Evolutionary conservation across 1,140 invertebrate species (phyloP), one percentile per base, ranked within the genome.

Genomic region (Lordiphosa collinella): DNA sequence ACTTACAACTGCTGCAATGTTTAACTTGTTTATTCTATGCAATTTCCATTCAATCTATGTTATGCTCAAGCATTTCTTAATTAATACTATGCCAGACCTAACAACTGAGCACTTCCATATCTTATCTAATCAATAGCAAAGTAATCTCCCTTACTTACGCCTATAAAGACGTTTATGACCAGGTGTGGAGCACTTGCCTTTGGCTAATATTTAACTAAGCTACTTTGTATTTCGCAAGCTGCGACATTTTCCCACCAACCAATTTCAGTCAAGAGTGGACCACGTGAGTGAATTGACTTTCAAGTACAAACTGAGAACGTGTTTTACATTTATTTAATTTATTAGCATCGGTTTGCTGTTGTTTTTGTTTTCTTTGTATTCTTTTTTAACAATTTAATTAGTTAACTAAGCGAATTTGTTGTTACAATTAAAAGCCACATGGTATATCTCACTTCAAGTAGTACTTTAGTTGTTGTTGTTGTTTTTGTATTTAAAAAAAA

Each of bases 361-460:
- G 52, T 31, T 31, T 68, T 76, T 52, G 43, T 52, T 65, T 49
- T 75, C 14, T 48, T 50, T 44, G 46, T 62, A 31, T 62, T 37
- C 51, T 51, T 52, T 57, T 18, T 29, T 46, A 16, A 29, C 25
- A 29, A 29, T 52, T 41, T 50, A 37, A 40, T 52, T 56, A 51
- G 53, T 76, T 66, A 61, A 60, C 76, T 55, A 82, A 66, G 70
- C 76, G 69, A 82, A 58, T 38, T 35, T 12, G 29, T 32, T 48
- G 25, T 80, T 75, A 75, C 61, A 55, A 34, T 80, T 75, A 58
- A 79, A 79, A 82, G 75, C 76, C 76, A 80, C 65, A 7, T 78
- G 25, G 63, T 50, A 50, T 68, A 52, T 79, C 62, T 79, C 54
- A 74, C 61, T 53, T 60, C 13, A 47, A 31, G 11, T 44, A 11